A percentile compares a stretch with the other conserved stretches of the same genome.
phyloP scores from a whole-genome alignment of 2,888 invertebrate genomes.

The Pandemis cinnamomeana region DNA sequence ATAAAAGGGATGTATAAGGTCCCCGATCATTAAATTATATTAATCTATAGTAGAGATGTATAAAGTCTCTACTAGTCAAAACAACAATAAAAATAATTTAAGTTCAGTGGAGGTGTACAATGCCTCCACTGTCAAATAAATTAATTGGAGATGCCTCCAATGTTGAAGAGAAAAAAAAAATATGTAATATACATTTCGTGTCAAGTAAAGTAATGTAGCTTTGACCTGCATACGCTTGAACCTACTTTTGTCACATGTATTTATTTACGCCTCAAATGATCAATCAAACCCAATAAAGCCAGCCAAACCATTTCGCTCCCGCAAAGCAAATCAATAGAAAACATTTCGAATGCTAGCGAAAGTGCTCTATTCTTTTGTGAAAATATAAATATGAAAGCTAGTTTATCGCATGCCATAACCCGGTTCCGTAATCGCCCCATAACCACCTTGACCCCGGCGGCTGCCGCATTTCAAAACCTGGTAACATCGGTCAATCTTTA shows the following conservation, averaged over 20 bases:
- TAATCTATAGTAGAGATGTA: too few relatives aligned
- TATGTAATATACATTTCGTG: too few relatives aligned
- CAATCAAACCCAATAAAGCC: neutral
- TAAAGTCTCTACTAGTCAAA: too few relatives aligned
- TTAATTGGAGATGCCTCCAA: too few relatives aligned
- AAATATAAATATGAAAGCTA: constrained; percentile 41
- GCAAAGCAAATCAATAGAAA: constrained; percentile 17
- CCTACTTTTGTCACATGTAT: neutral
- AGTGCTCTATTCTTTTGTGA: constrained; percentile 28
- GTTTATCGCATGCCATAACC: constrained; percentile 45
- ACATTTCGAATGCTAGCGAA: constrained; percentile 28
- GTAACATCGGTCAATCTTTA: neutral
- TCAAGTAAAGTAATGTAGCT: too few relatives aligned
- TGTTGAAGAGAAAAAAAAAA: too few relatives aligned
- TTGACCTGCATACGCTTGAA: too few relatives aligned
- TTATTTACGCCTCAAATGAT: neutral
- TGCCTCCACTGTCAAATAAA: too few relatives aligned
- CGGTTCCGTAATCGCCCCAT: constrained; percentile 33
- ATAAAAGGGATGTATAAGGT: too few relatives aligned
- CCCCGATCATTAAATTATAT: too few relatives aligned
- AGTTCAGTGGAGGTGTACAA: too few relatives aligned
- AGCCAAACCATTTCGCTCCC: neutral
- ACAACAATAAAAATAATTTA: too few relatives aligned
- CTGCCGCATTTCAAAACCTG: neutral
- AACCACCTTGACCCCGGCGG: constrained; percentile 38